phyloP scores from a whole-genome alignment of 2,888 invertebrate species.

The Papilio elwesi region DNA sequence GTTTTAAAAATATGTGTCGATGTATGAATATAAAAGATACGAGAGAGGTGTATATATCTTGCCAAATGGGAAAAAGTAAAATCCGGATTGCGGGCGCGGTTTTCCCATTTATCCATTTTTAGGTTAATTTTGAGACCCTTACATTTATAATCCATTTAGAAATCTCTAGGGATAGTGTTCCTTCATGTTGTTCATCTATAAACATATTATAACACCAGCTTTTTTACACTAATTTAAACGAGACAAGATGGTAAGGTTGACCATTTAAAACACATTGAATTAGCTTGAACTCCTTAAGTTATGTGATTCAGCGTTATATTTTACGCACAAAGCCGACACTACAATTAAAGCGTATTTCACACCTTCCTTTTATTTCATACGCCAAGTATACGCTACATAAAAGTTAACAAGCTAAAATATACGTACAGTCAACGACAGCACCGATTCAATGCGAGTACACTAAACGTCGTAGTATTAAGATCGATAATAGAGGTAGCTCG shows the following conservation, averaged over 20 bases:
- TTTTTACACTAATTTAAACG: not conserved
- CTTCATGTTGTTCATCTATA: not conserved
- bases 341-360: constrained; percentile 24
- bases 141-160: no score
- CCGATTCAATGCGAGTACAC: not conserved
- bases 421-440: not conserved
- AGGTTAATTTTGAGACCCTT: not conserved
- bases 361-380: constrained; percentile 1
- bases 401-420: constrained; percentile 1
- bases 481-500: constrained; percentile 3
- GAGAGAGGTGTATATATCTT: no score
- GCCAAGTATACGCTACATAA: not conserved
- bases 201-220: not conserved
- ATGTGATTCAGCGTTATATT: not conserved
- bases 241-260: not conserved
- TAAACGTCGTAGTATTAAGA: constrained; percentile 3
- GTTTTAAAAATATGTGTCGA: no score
- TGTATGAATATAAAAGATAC: no score
- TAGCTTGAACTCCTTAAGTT: not conserved
- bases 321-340: not conserved
- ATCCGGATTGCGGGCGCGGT: no score
- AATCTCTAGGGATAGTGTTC: not conserved
- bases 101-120: not conserved
- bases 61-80: no score
- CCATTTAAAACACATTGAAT: not conserved